Evolutionary conservation across 2,113 vertebrate genomes (phyloP), one percentile per base, ranked within the genome.

Genomic region (Scortum barcoo): DNA sequence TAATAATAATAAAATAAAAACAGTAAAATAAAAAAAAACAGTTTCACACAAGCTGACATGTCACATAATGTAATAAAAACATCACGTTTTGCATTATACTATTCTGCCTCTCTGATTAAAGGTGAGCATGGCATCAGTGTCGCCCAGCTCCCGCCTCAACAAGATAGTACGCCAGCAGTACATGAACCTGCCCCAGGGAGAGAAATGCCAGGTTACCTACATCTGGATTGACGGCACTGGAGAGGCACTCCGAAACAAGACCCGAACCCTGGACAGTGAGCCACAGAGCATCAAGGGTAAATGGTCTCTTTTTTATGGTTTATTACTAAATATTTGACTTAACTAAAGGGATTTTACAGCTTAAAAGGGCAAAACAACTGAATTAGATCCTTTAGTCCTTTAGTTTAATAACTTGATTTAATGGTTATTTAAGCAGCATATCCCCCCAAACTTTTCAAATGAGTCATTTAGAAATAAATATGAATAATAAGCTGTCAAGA

Each of bases 181-280:
- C 87, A 86, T 96, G 94, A 91, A 14, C 71, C 89, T 91, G 88
- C 94, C 90, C 65, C 96, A 96, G 81, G 94, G 93, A 0, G 82
- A 67, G 0, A 75, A 60, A 70, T 95, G 94, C 14, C 93, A 95
- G 93, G 95, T 96, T 69, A 97, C 96, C 14, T 97, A 97, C 36
- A 91, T 97, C 20, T 97, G 96, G 96, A 94, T 97, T 8, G 96
- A 97, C 0, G 96, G 96, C 60, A 95, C 89, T 0, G 96, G 96
- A 0, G 94, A 95, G 66, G 93, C 92, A 0, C 93, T 97, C 16
- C 95, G 95, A 81, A 96, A 95, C 86, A 94, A 93, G 86, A 96
- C 95, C 4, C 75, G 85, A 7, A 93, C 92, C 30, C 90, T 97
- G 46, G 84, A 94, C 0, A 46, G n/a, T 7, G 96, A 96, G 76